Base-by-base conservation (phyloP, 2,797 vertebrate species). In the Poliocrania exsul region DNA sequence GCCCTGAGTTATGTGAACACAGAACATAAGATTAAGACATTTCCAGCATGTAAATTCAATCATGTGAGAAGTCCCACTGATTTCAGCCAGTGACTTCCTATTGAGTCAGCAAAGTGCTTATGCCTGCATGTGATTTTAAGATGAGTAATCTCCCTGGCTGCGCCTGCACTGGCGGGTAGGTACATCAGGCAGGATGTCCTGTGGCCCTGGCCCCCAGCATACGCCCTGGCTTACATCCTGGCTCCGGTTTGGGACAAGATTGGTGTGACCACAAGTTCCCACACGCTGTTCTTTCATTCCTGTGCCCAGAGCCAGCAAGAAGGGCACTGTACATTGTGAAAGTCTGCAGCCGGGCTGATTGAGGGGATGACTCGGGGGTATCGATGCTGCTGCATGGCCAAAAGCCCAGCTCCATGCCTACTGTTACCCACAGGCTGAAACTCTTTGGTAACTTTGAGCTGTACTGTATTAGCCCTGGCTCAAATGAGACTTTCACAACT, bases 61-160 rank as follows among this genome's bases (percentile, higher is more conserved):
- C 75, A 62, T 7, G 84, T 81, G 94, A 91, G 69, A 86, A 92
- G 69, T 53, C 81, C 72, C 67, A 66, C 81, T 49, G 86, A 81
- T 69, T 97, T 66, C 84, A 86, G 92, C 61, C 82, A 40, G 93
- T 2, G 14, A 58, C 88, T 96, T 95, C 95, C 96, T 79, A 83
- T 37, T 81, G 90, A 92, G 85, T 92, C 95, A 94, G 94, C 94
- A 88, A 67, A 93, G 73, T 57, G 4, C 85, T 92, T 60, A 2
- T 4, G 87, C 46, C 65, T 65, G 84, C 1, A 4, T 91, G 90
- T 72, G 90, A 83, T 72, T 90, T 83, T 21, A 33, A 51, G 90
- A 54, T 80, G 93, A 95, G 70, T 84, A 37, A 96, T 73, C 17
- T 61, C 75, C 56, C 57, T 11, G 86, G 78, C 84, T 69, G 90